phyloP scores from a whole-genome alignment of 2,797 vertebrate genomes.

The Muscicapa striata region DNA sequence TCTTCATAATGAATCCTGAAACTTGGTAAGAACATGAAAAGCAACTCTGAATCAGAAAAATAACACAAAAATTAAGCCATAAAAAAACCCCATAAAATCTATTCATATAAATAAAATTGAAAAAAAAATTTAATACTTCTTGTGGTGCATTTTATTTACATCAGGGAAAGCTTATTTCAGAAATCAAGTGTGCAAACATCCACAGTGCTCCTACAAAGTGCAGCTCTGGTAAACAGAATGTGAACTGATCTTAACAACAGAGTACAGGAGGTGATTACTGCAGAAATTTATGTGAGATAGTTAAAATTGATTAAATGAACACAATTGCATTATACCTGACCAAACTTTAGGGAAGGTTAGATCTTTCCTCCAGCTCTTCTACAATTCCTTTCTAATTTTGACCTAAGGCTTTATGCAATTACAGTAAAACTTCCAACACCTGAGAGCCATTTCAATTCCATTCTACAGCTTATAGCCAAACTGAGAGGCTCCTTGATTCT shows the following conservation, averaged over 20 bases:
- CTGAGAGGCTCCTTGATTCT: neutral
- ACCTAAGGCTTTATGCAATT: neutral
- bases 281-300: neutral
- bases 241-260: neutral
- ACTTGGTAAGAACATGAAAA: neutral
- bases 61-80: neutral
- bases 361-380: neutral
- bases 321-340: neutral
- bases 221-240: neutral
- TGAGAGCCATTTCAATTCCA: neutral
- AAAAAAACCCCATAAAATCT: neutral
- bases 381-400: neutral
- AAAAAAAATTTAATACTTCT: neutral
- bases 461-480: neutral
- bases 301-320: neutral
- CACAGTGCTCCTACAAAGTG: neutral
- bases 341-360: neutral
- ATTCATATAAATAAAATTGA: neutral
- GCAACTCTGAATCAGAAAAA: neutral
- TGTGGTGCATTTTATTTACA: neutral
- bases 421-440: neutral
- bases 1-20: neutral
- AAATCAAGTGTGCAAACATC: neutral
- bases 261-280: neutral
- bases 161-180: neutral